Base-by-base conservation (phyloP, 1,140 invertebrate species). In the Papilio aristodemus region DNA sequence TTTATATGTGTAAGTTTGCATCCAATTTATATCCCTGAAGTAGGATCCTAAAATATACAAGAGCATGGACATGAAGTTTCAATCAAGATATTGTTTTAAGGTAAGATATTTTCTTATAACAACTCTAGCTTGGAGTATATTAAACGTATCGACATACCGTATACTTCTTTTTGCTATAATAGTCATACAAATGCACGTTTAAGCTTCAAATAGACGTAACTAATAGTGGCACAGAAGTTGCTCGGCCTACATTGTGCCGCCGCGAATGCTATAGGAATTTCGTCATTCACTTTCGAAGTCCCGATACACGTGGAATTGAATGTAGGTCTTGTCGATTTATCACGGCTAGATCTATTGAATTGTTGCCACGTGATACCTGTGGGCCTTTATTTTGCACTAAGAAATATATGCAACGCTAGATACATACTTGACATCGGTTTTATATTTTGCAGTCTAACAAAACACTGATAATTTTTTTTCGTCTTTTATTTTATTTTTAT, bases 211-310 rank as follows among this genome's bases (percentile, higher is more conserved):
- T 14, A 22, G 19, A 22, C 9, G 19, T 54, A 13, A 54, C 46
- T 22, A 4, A 36, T 59, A 17, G 46, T 50, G n/a, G 14, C 46
- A 17, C 11, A 39, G 32, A n/a, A 62, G 59, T 19, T 14, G n/a
- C n/a, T 37, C 9, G 59, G 36, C 36, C 59, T 1, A 60, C 58
- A 60, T 60, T 62, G 59, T 39, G 59, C 59, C 38, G 59, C 36
- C 14, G 59, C 36, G 10, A 62, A 62, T 62, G 14, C 59, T 39
- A 62, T 62, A 37, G 17, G 36, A 62, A 38, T 62, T 62, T 62
- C 59, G 59, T 62, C 36, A 62, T 38, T 19, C 25, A 58, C 17
- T 62, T 37, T 62, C 59, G n/a, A 62, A 62, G 59, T 62, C 9
- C 59, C 0, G 9, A 58, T 58, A 36, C 59, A 62, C 59, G 59